Base-by-base conservation (phyloP, 1,140 invertebrate species). In the Drosophila rhopaloa region DNA sequence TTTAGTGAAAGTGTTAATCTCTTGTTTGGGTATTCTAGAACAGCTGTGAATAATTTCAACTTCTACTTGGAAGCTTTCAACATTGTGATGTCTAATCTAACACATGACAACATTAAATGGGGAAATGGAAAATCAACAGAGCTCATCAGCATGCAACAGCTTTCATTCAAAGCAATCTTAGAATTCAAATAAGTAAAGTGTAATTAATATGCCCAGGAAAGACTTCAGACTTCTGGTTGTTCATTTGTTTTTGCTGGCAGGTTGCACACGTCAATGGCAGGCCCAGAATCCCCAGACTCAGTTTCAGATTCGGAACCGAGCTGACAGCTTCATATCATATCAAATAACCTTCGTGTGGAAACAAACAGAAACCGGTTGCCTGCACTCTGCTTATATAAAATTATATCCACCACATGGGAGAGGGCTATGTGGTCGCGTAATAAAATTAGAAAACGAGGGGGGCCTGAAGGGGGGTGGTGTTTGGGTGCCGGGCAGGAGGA, bases 311-410 rank as follows among this genome's bases (percentile, higher is more conserved):
- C 16, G 60, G 44, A 78, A 47, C 47, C 44, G 44, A 55, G 55
- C 62, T 44, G 55, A 41, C 63, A 57, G 51, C 41, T 56, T 71
- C 63, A 70, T 83, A 88, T 88, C 71, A 79, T 88, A 86, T 86
- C 76, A 80, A 89, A 61, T 86, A 86, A 83, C 84, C 83, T 88
- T 86, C 83, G 79, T 82, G 82, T 66, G 59, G 61, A 60, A 76
- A 57, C 75, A 76, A 74, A 81, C 75, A 61, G 51, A 75, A 57
- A 86, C 83, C 84, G 79, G 82, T 86, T 86, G 81, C 73, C 61
- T 72, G 80, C 65, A 67, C 65, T 81, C 16, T 5, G 35, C 43
- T 65, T 72, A 59, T 65, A 56, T 48, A 72, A 48, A 71, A 27
- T 44, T n/a, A 55, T 40, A 51, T 35, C 44, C 58, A 5, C 35